Base-by-base conservation (phyloP, 2,113 vertebrate genomes). In the Lasiurus cinereus region DNA sequence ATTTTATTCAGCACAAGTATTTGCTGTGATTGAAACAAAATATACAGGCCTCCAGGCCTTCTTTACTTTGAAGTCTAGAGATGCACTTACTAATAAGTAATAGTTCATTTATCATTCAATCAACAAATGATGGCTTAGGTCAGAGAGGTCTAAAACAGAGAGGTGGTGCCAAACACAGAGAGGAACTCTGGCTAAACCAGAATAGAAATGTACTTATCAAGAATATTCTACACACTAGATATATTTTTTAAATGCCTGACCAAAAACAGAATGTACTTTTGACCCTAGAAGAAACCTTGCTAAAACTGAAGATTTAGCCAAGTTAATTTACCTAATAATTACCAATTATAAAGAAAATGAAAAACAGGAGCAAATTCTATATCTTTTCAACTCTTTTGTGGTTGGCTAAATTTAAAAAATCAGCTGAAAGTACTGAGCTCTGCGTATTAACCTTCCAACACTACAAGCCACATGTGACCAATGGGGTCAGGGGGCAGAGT, bases 381-480 rank as follows among this genome's bases (percentile, higher is more conserved):
- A 93, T 90, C 70, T 96, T 98, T 96, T 94, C 84, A 97, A 97
- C 95, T 79, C 62, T 96, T 90, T 89, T 88, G 36, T 96, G 84
- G 69, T 91, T 96, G 90, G 64, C 52, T 95, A 98, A 96, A 96
- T 92, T 97, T 97, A 98, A 27, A 88, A 97, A 98, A 97, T 94
- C 85, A 97, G 93, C 73, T 95, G 93, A 96, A 97, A 98, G 89
- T 93, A 90, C 91, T 97, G 89, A 84, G 72, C 93, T 94, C 62
- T 94, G 97, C 96, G 96, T 98, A 98, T 98, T 98, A 99, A 99
- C 98, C 98, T 98, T 97, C 97, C 96, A 98, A 97, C 97, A 97
- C 96, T 96, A 97, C 96, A 98, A 95, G 97, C 96, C 97, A 97
- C 97, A 98, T 96, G 96, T 98, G 98, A 98, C 98, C 98, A 97